A percentile compares a stretch with the other conserved stretches of the same genome.
phyloP scores from a whole-genome alignment of 1,140 invertebrate genomes.

The Rhyacophila brunnea region DNA sequence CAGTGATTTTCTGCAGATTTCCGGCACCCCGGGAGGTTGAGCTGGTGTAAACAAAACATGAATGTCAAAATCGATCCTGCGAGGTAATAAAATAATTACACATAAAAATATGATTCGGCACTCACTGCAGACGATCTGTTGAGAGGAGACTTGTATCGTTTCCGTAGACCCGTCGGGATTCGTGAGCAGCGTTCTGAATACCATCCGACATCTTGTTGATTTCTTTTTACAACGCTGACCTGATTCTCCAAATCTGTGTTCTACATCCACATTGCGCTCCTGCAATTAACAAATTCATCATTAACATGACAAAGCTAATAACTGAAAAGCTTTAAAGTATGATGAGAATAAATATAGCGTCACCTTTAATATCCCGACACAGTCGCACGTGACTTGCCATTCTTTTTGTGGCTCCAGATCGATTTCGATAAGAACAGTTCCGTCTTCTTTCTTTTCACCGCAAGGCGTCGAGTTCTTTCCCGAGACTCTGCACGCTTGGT shows the following conservation, averaged over 20 bases:
- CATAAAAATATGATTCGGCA: slow-evolving; percentile 39
- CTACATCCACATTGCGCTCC: slow-evolving; percentile 94
- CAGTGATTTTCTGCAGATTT: slow-evolving; percentile 91
- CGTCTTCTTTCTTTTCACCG: slow-evolving; percentile 83
- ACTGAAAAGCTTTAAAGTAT: neutral
- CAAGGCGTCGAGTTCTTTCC: slow-evolving; percentile 96
- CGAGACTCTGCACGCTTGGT: slow-evolving; percentile 91
- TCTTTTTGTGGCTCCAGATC: slow-evolving; percentile 85
- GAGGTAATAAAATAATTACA: no score
- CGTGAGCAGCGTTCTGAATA: slow-evolving; percentile 81
- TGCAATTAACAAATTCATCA: slow-evolving; percentile 49
- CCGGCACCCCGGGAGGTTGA: slow-evolving; percentile 92
- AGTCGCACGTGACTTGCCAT: slow-evolving; percentile 87
- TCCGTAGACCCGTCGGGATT: slow-evolving; percentile 73
- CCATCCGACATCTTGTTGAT: slow-evolving; percentile 91
- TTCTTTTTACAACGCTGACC: slow-evolving; percentile 82
- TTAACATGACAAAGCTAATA: neutral
- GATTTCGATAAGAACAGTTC: slow-evolving; percentile 91
- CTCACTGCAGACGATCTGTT: slow-evolving; percentile 95
- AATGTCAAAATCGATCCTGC: no score
- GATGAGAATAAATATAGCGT: slow-evolving; percentile 50
- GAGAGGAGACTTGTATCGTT: slow-evolving; percentile 88
- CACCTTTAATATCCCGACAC: slow-evolving; percentile 73
- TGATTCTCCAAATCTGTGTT: slow-evolving; percentile 82
- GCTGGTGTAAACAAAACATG: slow-evolving; percentile 63